Base-by-base conservation (phyloP, 37 sponge, comb jelly and placozoan genomes). In the Agelas oroides region DNA sequence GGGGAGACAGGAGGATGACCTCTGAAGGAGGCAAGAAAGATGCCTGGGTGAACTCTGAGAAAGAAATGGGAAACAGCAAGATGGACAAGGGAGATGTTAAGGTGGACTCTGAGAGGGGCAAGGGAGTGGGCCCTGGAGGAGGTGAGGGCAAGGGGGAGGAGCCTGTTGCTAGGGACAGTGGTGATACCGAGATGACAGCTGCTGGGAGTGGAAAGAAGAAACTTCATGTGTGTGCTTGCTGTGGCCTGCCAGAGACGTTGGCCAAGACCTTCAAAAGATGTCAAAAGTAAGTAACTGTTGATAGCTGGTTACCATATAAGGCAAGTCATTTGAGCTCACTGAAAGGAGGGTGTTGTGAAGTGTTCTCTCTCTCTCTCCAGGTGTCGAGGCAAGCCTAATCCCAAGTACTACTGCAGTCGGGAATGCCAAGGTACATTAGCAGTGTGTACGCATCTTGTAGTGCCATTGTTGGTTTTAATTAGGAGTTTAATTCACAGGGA, bases 251-350 rank as follows among this genome's bases (percentile, higher is more conserved):
- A 34, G 90, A 90, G 64, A 59, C 70, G 21, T 35, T 58, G 38
- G 80, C 73, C 36, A 90, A 90, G 61, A 73, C 75, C 14, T 90
- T 84, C 62, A 90, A 90, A 68, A 84, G 90, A 74, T 90, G 90
- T 62, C 75, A 77, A 52, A 90, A 78, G 88, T 88, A 38, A 84
- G 85, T 37, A 25, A 1, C 11, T 33, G 12, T 58, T n/a, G n/a
- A n/a, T n/a, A n/a, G n/a, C n/a, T n/a, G n/a, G n/a, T n/a, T n/a
- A n/a, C n/a, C n/a, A n/a, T n/a, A n/a, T n/a, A n/a, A n/a, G n/a
- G n/a, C n/a, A n/a, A n/a, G n/a, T n/a, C n/a, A n/a, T n/a, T n/a
- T n/a, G n/a, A n/a, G n/a, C n/a, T n/a, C n/a, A n/a, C n/a, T n/a
- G n/a, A n/a, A n/a, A n/a, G n/a, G n/a, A n/a, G n/a, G n/a, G n/a